Evolutionary conservation across 2,888 invertebrate species (phyloP).

Genomic region (Augochlorella aurata): DNA sequence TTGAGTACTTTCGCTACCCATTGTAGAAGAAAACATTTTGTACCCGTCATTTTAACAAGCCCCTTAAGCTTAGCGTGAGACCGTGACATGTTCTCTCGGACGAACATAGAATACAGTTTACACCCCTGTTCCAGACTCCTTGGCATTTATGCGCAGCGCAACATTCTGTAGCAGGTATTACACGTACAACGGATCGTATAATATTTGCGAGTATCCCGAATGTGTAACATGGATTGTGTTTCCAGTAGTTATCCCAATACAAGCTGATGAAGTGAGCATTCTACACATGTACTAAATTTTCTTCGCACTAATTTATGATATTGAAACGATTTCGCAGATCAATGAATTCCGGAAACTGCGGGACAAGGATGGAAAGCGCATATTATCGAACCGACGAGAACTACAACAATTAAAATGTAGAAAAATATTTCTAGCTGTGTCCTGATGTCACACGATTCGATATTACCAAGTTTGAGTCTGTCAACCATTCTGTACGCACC

Average conservation of each 20-base stretch:
- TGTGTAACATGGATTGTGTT: conserved; percentile 75
- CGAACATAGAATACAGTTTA: not conserved
- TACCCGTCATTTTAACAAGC: too few species aligned
- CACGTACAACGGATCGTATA: conserved; percentile 71
- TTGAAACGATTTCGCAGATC: conserved; percentile 55
- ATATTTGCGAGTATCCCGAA: conserved; percentile 56
- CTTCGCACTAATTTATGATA: not conserved
- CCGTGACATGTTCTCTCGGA: not conserved
- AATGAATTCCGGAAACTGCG: conserved; percentile 71
- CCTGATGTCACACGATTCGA: not conserved
- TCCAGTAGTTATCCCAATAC: conserved; percentile 69
- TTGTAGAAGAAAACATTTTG: too few species aligned
- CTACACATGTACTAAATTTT: not conserved
- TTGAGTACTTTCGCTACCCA: too few species aligned
- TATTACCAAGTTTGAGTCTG: not conserved
- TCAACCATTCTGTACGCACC: not conserved
- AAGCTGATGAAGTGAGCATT: conserved; percentile 66
- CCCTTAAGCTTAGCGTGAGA: too few species aligned
- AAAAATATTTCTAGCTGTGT: conserved; percentile 64
- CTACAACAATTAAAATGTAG: conserved; percentile 61
- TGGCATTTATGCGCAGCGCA: conserved; percentile 73
- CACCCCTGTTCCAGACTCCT: conserved; percentile 61
- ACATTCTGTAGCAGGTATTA: conserved; percentile 70
- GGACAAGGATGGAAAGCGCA: conserved; percentile 50
- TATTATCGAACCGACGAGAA: conserved; percentile 63